phyloP scores from a whole-genome alignment of 2,888 invertebrate genomes.

The Pandemis cinnamomeana region DNA sequence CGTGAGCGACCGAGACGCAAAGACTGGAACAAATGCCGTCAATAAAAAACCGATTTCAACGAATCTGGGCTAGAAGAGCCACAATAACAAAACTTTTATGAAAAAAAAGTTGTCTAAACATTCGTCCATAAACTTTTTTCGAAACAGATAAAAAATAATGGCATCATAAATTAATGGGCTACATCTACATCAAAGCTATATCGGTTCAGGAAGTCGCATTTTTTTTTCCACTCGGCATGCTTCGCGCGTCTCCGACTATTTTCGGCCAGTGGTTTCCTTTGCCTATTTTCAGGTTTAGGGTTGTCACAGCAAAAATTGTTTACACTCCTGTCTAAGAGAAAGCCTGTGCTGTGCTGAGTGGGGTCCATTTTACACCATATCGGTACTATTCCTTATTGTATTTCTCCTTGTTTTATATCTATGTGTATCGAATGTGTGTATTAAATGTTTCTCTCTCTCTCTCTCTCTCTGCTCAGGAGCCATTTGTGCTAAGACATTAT shows the following conservation, averaged over 20 bases:
- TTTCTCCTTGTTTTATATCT: too few species aligned
- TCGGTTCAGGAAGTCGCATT: constrained; percentile 35
- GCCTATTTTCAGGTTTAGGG: constrained; percentile 38
- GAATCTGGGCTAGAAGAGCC: not conserved
- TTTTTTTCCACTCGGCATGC: constrained; percentile 37
- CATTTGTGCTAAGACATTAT: too few species aligned
- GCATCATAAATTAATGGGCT: constrained; percentile 33
- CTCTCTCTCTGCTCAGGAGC: too few species aligned
- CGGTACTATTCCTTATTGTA: too few species aligned
- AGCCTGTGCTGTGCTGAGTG: too few species aligned
- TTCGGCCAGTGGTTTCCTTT: constrained; percentile 39
- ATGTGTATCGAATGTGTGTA: too few species aligned
- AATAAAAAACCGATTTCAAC: not conserved
- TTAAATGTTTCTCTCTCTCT: too few species aligned
- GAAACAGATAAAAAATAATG: constrained; percentile 16
- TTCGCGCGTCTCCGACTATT: constrained; percentile 39
- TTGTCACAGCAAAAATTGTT: constrained; percentile 15
- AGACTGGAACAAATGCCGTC: too few species aligned
- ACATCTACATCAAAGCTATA: constrained; percentile 39
- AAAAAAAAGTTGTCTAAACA: not conserved
- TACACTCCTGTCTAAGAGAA: too few species aligned
- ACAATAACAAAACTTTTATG: not conserved
- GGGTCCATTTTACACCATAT: too few species aligned
- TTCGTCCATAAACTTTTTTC: constrained; percentile 1
- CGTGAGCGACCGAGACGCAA: too few species aligned